Percentiles rank a stretch among this genome's conserved stretches.
phyloP scores from a whole-genome alignment of 2,797 vertebrate genomes.

The Lutjanus argentimaculatus region DNA sequence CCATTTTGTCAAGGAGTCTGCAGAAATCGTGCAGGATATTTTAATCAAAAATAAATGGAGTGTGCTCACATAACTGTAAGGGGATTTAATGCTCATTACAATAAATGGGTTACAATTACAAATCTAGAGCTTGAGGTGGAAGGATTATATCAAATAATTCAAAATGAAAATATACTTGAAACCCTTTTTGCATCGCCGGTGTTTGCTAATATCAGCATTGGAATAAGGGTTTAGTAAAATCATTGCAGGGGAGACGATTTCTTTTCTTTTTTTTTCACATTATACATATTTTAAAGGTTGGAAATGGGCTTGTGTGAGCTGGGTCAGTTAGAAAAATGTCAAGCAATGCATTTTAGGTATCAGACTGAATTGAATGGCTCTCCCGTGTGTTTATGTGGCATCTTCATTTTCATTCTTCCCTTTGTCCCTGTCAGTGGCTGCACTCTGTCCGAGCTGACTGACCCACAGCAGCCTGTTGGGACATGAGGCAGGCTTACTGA shows the following conservation, averaged over 20 bases:
- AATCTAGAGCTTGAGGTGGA: conserved; percentile 65
- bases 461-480: conserved; percentile 32
- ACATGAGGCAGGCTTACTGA: conserved; percentile 19
- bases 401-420: conserved; percentile 38
- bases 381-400: conserved; percentile 30
- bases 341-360: conserved; percentile 29
- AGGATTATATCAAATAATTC: conserved; percentile 65
- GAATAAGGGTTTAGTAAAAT: conserved; percentile 33
- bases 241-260: conserved; percentile 7
- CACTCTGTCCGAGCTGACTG: conserved; percentile 25
- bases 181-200: conserved; percentile 27
- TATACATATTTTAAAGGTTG: conserved; percentile 49
- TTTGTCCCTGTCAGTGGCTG: conserved; percentile 21
- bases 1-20: conserved; percentile 70
- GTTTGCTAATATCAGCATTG: conserved; percentile 34
- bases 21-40: conserved; percentile 70
- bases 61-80: conserved; percentile 66
- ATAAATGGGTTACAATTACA: conserved; percentile 73
- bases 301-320: conserved; percentile 26
- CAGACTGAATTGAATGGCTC: conserved; percentile 17
- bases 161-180: conserved; percentile 58
- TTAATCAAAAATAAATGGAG: conserved; percentile 80
- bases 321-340: conserved; percentile 46
- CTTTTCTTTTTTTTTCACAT: not conserved
- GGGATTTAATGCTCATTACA: conserved; percentile 81